Evolutionary conservation across 2,797 vertebrate species (phyloP).

Genomic region (Neopelma chrysocephalum): DNA sequence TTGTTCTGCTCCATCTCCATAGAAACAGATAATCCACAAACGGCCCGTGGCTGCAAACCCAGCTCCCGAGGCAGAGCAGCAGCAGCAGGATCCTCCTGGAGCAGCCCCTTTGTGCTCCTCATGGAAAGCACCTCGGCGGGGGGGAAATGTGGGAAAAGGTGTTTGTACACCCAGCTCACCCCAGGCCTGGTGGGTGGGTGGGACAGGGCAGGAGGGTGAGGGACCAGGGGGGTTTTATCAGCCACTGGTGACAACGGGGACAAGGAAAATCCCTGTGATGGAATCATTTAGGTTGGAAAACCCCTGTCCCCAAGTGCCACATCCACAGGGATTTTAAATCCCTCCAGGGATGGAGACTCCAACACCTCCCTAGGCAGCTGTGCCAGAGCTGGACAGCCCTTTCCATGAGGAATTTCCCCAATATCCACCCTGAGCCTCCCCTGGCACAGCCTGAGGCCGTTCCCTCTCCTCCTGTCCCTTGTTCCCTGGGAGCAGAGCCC

Average conservation of each 20-base stretch:
- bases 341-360: background rate
- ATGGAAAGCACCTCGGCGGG: fast-evolving
- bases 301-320: background rate
- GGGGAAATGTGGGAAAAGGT: fast-evolving
- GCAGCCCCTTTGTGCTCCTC: fast-evolving
- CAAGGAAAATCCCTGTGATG: fast-evolving
- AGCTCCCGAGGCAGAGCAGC: background rate
- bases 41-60: background rate
- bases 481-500: background rate
- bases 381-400: too few relatives aligned
- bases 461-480: background rate
- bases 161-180: fast-evolving
- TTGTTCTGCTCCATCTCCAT: constrained; percentile 50
- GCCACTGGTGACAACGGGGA: background rate
- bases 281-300: background rate
- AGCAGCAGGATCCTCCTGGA: background rate
- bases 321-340: background rate
- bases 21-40: constrained; percentile 44
- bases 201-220: background rate
- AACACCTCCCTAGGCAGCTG: too few relatives aligned
- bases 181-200: fast-evolving
- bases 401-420: background rate
- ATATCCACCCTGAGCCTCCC: background rate
- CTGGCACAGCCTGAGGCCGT: background rate
- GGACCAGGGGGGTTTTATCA: fast-evolving